Conservation (phyloP, 2,888 invertebrate species). For the Laothoe populi region DNA sequence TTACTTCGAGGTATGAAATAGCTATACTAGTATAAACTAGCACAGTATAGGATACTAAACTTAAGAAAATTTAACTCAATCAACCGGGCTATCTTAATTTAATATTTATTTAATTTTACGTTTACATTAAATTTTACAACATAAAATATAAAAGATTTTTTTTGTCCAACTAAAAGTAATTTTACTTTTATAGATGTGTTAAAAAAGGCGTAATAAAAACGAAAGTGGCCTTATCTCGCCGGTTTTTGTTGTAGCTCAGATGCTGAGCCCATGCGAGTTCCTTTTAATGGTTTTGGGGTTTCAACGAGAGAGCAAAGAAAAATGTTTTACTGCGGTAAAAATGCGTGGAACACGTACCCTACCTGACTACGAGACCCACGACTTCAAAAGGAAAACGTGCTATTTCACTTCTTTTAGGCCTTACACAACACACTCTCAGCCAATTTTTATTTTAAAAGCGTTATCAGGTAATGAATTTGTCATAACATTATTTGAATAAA, state of each 20-base stretch:
- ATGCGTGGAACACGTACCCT: slow-evolving; percentile 34
- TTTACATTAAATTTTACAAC: background rate
- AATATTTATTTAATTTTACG: too few relatives aligned
- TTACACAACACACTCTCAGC: slow-evolving; percentile 14
- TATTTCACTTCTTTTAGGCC: slow-evolving; percentile 21
- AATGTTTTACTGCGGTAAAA: slow-evolving; percentile 40
- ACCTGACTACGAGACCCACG: slow-evolving; percentile 32
- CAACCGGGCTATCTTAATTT: too few relatives aligned
- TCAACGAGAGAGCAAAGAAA: slow-evolving; percentile 42
- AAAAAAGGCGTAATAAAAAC: slow-evolving; percentile 42
- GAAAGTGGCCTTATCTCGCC: slow-evolving; percentile 47
- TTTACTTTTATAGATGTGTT: slow-evolving; percentile 40
- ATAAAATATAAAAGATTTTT: background rate
- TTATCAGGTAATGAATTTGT: background rate
- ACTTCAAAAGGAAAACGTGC: slow-evolving; percentile 35
- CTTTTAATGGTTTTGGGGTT: slow-evolving; percentile 51
- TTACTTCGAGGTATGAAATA: too few relatives aligned
- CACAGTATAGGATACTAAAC: too few relatives aligned
- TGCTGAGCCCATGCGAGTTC: slow-evolving; percentile 49
- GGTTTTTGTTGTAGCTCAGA: slow-evolving; percentile 45
- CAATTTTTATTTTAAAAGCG: background rate
- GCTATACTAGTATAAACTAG: too few relatives aligned
- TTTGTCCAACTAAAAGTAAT: background rate
- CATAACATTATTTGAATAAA: background rate
- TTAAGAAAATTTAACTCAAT: too few relatives aligned